Percentiles rank a stretch among this genome's conserved stretches.
Conservation (phyloP, 2,797 vertebrate genomes). For the Galaxias olidus region DNA sequence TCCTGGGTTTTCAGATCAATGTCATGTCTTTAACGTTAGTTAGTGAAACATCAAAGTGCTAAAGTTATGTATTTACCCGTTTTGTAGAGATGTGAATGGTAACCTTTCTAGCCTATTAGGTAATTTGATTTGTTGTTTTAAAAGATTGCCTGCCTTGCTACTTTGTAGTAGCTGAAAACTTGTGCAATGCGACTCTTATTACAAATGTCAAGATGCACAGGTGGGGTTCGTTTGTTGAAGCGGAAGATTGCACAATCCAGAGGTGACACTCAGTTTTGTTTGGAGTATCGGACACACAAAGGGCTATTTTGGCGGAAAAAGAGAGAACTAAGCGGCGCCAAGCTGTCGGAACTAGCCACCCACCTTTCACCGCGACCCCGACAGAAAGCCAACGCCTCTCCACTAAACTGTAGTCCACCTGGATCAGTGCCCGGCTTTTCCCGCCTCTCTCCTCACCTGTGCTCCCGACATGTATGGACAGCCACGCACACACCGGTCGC, state of each 20-base stretch:
- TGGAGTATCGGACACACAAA: constrained; percentile 31
- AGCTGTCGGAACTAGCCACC: not conserved
- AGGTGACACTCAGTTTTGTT: constrained; percentile 35
- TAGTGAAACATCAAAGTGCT: too few relatives aligned
- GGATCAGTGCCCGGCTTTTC: constrained; percentile 14
- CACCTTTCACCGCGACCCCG: not conserved
- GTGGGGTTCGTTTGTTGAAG: constrained; percentile 35
- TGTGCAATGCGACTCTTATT: constrained; percentile 61
- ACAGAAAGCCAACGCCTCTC: constrained; percentile 14
- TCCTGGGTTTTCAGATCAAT: too few relatives aligned
- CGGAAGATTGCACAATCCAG: constrained; percentile 41
- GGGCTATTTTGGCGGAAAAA: constrained; percentile 39
- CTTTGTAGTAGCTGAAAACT: not conserved
- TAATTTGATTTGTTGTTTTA: not conserved
- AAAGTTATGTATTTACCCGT: not conserved
- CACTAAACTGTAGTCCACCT: constrained; percentile 10
- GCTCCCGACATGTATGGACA: constrained; percentile 21
- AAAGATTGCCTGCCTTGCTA: not conserved
- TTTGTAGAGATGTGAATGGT: not conserved
- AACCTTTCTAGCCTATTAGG: not conserved
- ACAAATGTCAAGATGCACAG: constrained; percentile 44
- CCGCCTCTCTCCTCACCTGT: not conserved
- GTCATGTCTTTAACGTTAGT: too few relatives aligned
- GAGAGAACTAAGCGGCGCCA: constrained; percentile 11
- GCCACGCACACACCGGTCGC: constrained; percentile 51